Conservation (phyloP, 2,888 invertebrate genomes). For the Zelleria hepariella region DNA sequence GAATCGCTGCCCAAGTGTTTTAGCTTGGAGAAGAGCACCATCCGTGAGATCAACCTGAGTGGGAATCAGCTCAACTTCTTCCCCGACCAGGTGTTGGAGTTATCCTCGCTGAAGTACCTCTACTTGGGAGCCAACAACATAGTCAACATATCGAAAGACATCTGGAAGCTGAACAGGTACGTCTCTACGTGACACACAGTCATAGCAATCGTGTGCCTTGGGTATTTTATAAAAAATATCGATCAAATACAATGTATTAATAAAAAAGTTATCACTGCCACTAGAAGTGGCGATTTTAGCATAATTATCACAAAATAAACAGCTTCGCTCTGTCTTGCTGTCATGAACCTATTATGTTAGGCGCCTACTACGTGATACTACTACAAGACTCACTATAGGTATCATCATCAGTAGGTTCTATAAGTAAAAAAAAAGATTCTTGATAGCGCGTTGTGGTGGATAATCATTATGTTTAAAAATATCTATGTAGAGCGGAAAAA, state of each 20-base stretch:
- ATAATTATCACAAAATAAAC: neutral
- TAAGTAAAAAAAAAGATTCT: too few species aligned
- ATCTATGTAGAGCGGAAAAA: neutral
- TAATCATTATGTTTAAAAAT: neutral
- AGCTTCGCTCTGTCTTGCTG: neutral
- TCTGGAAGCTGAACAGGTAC: conserved; percentile 70
- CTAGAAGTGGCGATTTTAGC: neutral
- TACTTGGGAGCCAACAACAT: conserved; percentile 94
- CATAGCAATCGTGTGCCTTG: too few species aligned
- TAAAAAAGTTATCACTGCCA: neutral
- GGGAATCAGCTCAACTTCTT: conserved; percentile 89
- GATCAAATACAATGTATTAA: neutral
- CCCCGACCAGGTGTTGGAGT: conserved; percentile 88
- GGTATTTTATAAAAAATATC: neutral
- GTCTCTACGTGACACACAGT: neutral
- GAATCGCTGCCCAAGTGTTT: conserved; percentile 92
- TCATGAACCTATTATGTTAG: neutral
- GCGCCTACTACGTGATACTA: too few species aligned
- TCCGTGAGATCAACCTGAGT: conserved; percentile 94
- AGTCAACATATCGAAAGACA: conserved; percentile 82
- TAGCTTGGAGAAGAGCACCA: conserved; percentile 68
- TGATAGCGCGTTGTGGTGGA: too few species aligned
- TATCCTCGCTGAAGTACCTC: conserved; percentile 83
- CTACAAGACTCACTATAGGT: too few species aligned
- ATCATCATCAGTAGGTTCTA: too few species aligned